Evolutionary conservation across 2,797 vertebrate species (phyloP).

Genomic region (Salarias fasciatus): DNA sequence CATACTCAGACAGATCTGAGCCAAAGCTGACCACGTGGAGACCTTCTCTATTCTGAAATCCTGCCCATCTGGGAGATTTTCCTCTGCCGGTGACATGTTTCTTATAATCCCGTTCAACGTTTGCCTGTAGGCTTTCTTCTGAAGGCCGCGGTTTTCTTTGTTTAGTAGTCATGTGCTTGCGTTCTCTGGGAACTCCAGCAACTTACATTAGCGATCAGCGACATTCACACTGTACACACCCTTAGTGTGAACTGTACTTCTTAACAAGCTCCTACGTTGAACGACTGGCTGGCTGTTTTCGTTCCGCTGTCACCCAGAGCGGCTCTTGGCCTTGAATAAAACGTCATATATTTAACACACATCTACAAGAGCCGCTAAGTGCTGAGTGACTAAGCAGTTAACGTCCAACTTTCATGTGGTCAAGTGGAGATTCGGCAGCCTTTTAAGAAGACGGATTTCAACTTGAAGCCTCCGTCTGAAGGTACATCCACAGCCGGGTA

Average conservation of each 20-base stretch:
- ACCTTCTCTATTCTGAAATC: constrained; percentile 51
- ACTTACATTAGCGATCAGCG: constrained; percentile 16
- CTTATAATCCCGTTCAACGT: constrained; percentile 57
- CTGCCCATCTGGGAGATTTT: constrained; percentile 60
- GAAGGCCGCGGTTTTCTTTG: constrained; percentile 84
- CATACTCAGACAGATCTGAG: constrained; percentile 21
- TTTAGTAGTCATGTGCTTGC: constrained; percentile 82
- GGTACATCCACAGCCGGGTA: constrained; percentile 1
- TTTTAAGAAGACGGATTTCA: constrained; percentile 31
- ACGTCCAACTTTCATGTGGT: constrained; percentile 38
- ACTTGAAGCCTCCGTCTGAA: constrained; percentile 33
- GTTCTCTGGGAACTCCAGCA: constrained; percentile 23
- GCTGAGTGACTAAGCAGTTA: constrained; percentile 9
- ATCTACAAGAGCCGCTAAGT: constrained; percentile 17
- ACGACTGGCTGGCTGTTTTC: constrained; percentile 32
- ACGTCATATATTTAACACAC: constrained; percentile 28
- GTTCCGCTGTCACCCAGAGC: constrained; percentile 21
- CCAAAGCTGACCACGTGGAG: constrained; percentile 31
- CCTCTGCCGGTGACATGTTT: constrained; percentile 38
- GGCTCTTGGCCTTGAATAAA: constrained; percentile 8
- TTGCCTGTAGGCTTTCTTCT: constrained; percentile 16
- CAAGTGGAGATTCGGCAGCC: constrained; percentile 31
- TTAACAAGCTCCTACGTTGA: constrained; percentile 26
- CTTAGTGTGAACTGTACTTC: constrained; percentile 14
- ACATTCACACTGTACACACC: constrained; percentile 12